phyloP scores from a whole-genome alignment of 1,140 invertebrate genomes.

The Diabrotica undecimpunctata region DNA sequence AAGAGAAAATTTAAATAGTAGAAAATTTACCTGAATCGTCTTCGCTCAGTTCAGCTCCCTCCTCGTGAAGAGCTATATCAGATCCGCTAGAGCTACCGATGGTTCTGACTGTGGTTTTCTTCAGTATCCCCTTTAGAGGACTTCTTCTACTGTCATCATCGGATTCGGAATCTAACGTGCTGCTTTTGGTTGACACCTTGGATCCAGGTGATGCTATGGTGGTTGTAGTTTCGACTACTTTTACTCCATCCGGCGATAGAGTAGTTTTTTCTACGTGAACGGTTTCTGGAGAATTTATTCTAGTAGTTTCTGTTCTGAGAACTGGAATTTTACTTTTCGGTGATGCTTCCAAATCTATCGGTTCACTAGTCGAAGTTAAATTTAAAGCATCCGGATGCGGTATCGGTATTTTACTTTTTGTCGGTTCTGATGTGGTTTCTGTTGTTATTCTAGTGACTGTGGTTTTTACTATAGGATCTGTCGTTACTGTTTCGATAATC shows the following conservation, averaged over 20 bases:
- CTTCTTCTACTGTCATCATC: slow-evolving; percentile 42
- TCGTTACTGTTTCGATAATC: slow-evolving; percentile 45
- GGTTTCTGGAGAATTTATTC: slow-evolving; percentile 49
- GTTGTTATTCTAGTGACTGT: slow-evolving; percentile 40
- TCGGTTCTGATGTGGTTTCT: slow-evolving; percentile 26
- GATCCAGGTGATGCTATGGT: slow-evolving; percentile 36
- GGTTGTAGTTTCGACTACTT: slow-evolving; percentile 31
- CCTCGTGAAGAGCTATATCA: slow-evolving; percentile 62
- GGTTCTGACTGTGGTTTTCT: slow-evolving; percentile 54
- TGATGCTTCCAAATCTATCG: slow-evolving; percentile 20
- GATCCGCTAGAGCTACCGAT: slow-evolving; percentile 61
- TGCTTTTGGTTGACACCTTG: slow-evolving; percentile 40
- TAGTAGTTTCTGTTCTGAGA: slow-evolving; percentile 43
- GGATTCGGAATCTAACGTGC: slow-evolving; percentile 44
- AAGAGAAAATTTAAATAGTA: slow-evolving; percentile 1
- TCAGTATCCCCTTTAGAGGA: slow-evolving; percentile 42
- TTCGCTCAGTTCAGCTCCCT: slow-evolving; percentile 46
- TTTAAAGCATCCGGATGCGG: slow-evolving; percentile 20
- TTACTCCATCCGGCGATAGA: slow-evolving; percentile 27
- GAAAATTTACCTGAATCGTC: slow-evolving; percentile 44
- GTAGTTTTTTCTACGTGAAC: slow-evolving; percentile 33
- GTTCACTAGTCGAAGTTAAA: slow-evolving; percentile 19
- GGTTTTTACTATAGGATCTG: slow-evolving; percentile 47
- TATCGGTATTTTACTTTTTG: slow-evolving; percentile 40
- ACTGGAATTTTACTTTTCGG: slow-evolving; percentile 50